Conservation (phyloP, 2,888 invertebrate species). For the Zhengitettix transpicula region DNA sequence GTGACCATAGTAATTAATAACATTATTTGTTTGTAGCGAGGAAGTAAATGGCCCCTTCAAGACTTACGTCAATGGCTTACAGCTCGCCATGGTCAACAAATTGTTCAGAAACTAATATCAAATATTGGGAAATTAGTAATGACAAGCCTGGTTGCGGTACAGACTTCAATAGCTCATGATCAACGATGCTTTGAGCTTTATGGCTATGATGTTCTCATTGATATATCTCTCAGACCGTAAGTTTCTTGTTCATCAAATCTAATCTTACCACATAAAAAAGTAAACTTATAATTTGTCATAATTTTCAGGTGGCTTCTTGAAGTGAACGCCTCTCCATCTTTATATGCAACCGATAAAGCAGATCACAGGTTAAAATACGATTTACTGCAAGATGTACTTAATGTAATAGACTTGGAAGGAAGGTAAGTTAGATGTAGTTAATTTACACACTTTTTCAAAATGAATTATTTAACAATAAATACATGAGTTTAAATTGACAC, state of each 20-base stretch:
- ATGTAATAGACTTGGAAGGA: conserved; percentile 38
- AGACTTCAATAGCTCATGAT: conserved; percentile 31
- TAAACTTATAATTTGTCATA: neutral
- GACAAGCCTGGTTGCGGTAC: conserved; percentile 34
- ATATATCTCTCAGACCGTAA: conserved; percentile 35
- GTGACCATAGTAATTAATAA: neutral
- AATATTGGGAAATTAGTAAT: conserved; percentile 35
- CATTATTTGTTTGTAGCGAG: conserved; percentile 19
- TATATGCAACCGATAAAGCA: conserved; percentile 38
- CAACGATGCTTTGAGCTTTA: conserved; percentile 45
- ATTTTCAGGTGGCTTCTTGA: conserved; percentile 38
- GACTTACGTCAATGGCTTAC: conserved; percentile 35
- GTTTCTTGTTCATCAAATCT: conserved; percentile 13
- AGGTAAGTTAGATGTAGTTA: conserved; percentile 14
- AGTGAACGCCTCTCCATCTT: conserved; percentile 42
- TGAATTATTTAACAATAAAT: no score
- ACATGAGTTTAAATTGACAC: no score
- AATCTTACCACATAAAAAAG: neutral
- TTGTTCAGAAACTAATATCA: conserved; percentile 29
- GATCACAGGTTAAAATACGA: conserved; percentile 41
- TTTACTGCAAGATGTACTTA: conserved; percentile 37
- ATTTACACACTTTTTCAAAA: no score
- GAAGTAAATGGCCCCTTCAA: conserved; percentile 38
- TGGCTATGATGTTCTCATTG: conserved; percentile 42
- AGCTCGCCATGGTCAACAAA: conserved; percentile 29